phyloP scores from a whole-genome alignment of 2,797 vertebrate species.

The Lutjanus campechanus region DNA sequence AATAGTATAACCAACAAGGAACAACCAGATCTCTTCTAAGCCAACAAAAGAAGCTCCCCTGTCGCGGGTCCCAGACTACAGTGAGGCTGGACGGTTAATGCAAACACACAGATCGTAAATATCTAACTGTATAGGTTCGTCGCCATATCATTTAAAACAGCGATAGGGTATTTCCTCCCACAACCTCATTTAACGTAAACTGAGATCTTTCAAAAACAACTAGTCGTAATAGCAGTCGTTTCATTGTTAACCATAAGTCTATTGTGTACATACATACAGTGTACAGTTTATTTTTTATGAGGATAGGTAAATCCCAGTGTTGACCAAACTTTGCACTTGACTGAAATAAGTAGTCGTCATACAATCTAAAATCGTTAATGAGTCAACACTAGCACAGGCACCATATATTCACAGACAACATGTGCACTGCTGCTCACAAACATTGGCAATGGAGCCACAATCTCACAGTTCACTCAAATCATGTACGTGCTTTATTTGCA shows the following conservation, averaged over 20 bases:
- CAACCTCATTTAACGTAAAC: neutral
- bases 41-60: neutral
- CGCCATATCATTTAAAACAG: neutral
- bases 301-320: neutral
- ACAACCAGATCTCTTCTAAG: neutral
- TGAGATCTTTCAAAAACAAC: neutral
- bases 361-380: neutral
- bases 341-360: neutral
- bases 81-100: neutral
- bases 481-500: neutral
- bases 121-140: neutral
- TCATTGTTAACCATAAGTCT: neutral
- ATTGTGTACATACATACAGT: neutral
- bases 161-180: neutral
- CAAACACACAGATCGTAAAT: neutral
- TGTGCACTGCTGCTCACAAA: constrained; percentile 8
- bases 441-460: neutral
- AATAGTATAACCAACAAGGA: neutral
- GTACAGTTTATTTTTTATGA: neutral
- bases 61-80: neutral
- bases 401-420: neutral
- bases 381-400: neutral
- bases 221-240: neutral
- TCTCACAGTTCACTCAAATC: neutral
- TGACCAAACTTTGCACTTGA: neutral